Base-by-base conservation (phyloP, 2,113 vertebrate species). In the Eubucco bourcierii region DNA sequence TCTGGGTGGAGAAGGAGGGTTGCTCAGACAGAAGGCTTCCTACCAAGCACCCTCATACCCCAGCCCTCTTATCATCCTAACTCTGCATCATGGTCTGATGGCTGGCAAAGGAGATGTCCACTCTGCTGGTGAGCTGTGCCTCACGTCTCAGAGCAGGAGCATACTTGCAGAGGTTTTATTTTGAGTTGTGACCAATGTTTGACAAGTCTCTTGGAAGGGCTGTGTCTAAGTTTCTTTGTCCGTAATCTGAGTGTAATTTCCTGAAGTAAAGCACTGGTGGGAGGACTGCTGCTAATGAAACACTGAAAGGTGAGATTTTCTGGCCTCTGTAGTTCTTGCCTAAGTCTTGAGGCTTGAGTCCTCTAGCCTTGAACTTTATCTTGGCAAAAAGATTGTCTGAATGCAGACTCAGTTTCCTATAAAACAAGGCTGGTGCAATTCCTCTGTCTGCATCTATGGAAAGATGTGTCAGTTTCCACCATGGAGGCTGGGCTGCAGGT, bases 381-480 rank as follows among this genome's bases (percentile, higher is more conserved):
- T 79, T 3, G 3, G 34, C 41, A 74, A 1, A 0, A 61, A 73
- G 39, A 13, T 63, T 7, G 2, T 53, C 65, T 78, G 39, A 67
- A 66, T 14, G 60, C 31, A 47, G 71, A 34, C 9, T 20, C 9
- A 10, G 9, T 61, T 92, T 87, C 28, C 31, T 33, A 27, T 0
- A 2, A 64, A 79, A 33, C 0, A 0, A 81, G 16, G 41, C 25
- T 68, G 1, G 2, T 23, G 34, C 0, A 0, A 53, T 58, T 67
- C 18, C n/a, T 78, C 7, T 31, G 3, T 24, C 25, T 29, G 11
- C 7, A 3, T 33, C 14, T 13, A 23, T 15, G 12, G 21, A 11
- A 21, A 47, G 39, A 46, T 59, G 18, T 52, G 15, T 46, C 52
- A 88, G 28, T n/a, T 79, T 75, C 41, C 18, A 24, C 20, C 1